phyloP scores from a whole-genome alignment of 2,797 vertebrate genomes.

The Lithobates pipiens region DNA sequence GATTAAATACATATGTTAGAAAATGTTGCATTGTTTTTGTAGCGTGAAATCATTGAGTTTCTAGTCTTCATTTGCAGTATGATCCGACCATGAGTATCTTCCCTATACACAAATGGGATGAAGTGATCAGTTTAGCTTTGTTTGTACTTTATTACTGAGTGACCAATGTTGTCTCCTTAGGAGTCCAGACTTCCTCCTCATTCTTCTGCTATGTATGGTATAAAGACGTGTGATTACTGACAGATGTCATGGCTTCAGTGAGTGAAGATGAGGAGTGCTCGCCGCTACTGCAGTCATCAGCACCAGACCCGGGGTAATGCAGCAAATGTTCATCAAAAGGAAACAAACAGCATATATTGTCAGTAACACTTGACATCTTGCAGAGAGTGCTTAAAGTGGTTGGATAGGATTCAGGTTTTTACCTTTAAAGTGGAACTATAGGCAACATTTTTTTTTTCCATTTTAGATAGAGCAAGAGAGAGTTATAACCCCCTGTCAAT shows the following conservation, averaged over 20 bases:
- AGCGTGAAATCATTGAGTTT: background rate
- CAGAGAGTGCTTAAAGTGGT: too few relatives aligned
- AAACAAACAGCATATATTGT: too few relatives aligned
- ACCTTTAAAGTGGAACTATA: too few relatives aligned
- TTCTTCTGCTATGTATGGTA: background rate
- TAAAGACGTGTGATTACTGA: background rate
- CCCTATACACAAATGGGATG: background rate
- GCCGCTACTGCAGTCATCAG: slow-evolving; percentile 18
- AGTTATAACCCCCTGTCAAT: too few relatives aligned
- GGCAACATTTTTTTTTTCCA: too few relatives aligned
- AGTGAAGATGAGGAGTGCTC: slow-evolving; percentile 24
- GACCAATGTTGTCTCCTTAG: background rate
- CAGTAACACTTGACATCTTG: too few relatives aligned
- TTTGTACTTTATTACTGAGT: background rate
- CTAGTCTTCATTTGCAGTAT: too few relatives aligned
- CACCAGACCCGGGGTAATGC: slow-evolving; percentile 29
- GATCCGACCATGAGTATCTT: background rate
- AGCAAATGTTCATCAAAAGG: background rate
- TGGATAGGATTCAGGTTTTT: too few relatives aligned
- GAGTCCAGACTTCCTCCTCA: background rate
- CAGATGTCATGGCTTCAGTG: slow-evolving; percentile 29
- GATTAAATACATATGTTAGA: too few relatives aligned
- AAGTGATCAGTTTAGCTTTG: background rate
- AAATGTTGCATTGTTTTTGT: too few relatives aligned
- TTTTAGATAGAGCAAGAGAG: too few relatives aligned